Conservation (phyloP, 2,113 vertebrate genomes). For the Leptosomus discolor region DNA sequence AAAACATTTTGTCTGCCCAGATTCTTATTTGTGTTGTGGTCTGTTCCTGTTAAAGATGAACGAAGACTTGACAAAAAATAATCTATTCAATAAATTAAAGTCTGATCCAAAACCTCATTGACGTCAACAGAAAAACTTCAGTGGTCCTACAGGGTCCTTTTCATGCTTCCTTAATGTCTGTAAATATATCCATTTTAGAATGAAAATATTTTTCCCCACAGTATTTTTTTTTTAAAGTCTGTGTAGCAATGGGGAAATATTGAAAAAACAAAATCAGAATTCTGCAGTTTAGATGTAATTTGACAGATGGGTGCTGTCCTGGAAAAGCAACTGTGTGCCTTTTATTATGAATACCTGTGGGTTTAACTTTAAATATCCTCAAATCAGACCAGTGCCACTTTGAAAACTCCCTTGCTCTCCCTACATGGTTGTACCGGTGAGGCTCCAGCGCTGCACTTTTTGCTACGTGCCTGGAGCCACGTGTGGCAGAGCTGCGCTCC, state of each 20-base stretch:
- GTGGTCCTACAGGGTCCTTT: background rate
- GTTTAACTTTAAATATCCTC: background rate
- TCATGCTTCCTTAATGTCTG: background rate
- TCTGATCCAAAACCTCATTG: slow-evolving; percentile 52
- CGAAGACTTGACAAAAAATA: slow-evolving; percentile 40
- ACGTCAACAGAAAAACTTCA: slow-evolving; percentile 37
- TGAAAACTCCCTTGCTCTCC: background rate
- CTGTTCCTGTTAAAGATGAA: slow-evolving; percentile 20
- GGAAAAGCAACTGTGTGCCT: background rate
- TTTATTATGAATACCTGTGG: background rate
- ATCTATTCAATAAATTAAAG: background rate
- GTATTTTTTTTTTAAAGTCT: background rate
- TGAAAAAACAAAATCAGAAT: background rate
- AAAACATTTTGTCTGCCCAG: background rate
- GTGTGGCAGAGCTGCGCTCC: fast-evolving
- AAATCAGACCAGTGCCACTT: background rate
- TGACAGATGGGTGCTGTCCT: background rate
- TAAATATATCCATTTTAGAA: background rate
- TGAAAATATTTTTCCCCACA: background rate
- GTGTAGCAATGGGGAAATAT: background rate
- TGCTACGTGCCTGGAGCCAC: background rate
- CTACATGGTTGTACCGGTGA: fast-evolving
- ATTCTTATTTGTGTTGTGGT: slow-evolving; percentile 5
- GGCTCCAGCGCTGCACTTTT: background rate
- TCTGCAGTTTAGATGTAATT: background rate